These are phyloP conservation scores for Lasioglossum baleicum DNA, from an alignment of 1,140 invertebrate species.

Conservation along the genomic window DNA sequence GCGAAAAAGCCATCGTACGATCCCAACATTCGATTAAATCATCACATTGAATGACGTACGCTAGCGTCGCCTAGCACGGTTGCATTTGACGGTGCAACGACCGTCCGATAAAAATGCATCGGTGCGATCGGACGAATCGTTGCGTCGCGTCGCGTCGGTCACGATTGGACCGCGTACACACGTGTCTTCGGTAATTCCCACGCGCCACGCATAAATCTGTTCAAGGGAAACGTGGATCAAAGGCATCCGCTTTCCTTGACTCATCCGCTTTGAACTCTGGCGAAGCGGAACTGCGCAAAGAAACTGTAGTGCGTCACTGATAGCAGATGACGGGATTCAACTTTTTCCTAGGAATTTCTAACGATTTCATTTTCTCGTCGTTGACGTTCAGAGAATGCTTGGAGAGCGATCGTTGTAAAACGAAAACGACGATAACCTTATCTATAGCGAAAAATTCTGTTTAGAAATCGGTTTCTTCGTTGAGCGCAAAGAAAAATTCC, in stretches of 20 bases:
- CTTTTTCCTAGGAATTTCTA: background rate
- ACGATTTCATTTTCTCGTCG: background rate
- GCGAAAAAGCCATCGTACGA: background rate
- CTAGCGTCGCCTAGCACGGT: background rate
- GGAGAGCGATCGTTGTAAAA: no score
- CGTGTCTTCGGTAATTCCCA: background rate
- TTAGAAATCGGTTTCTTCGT: no score
- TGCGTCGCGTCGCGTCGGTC: no score
- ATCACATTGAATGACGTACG: background rate
- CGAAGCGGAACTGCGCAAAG: no score
- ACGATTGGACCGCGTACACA: background rate
- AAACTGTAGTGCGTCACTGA: slow-evolving; percentile 2
- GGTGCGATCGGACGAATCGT: background rate
- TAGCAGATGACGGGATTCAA: background rate
- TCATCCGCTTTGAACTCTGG: background rate
- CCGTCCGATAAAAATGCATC: slow-evolving; percentile 12
- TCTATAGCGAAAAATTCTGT: no score
- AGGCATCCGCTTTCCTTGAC: background rate
- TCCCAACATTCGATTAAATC: background rate
- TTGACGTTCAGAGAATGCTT: no score
- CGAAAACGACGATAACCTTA: no score
- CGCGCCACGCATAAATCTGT: no score
- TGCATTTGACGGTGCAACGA: slow-evolving; percentile 15
- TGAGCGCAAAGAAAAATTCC: no score
- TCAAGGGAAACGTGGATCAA: background rate